Percentiles rank a stretch among this genome's conserved stretches.
phyloP scores from a whole-genome alignment of 1,140 invertebrate species.

The Brachionus manjavacas region DNA sequence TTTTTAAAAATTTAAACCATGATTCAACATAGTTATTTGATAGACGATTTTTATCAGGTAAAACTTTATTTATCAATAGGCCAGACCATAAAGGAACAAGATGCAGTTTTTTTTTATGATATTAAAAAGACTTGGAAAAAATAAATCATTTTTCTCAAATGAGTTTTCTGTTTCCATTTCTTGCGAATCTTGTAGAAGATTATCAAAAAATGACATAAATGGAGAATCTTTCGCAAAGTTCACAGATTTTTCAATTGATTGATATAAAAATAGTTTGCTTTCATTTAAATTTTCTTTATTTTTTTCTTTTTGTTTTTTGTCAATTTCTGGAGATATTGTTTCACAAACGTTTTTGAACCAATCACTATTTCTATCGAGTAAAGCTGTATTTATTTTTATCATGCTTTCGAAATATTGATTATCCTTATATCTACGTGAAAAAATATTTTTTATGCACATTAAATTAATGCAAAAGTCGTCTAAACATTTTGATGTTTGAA shows the following conservation, averaged over 20 bases:
- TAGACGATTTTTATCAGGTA: background rate
- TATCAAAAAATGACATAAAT: background rate
- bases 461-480: background rate
- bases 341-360: background rate
- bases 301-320: background rate
- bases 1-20: background rate
- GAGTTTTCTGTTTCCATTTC: background rate
- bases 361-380: background rate
- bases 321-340: background rate
- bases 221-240: background rate
- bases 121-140: background rate
- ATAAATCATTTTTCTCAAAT: background rate
- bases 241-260: background rate
- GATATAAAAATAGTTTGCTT: background rate
- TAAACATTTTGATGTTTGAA: background rate
- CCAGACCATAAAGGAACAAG: background rate
- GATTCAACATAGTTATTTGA: background rate
- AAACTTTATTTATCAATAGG: background rate
- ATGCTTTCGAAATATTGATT: background rate
- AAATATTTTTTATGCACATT: background rate
- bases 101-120: background rate
- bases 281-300: background rate
- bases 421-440: background rate
- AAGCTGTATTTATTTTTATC: background rate
- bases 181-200: background rate